Conservation (phyloP, 2,888 invertebrate species). For the Aleiodes testaceus region DNA sequence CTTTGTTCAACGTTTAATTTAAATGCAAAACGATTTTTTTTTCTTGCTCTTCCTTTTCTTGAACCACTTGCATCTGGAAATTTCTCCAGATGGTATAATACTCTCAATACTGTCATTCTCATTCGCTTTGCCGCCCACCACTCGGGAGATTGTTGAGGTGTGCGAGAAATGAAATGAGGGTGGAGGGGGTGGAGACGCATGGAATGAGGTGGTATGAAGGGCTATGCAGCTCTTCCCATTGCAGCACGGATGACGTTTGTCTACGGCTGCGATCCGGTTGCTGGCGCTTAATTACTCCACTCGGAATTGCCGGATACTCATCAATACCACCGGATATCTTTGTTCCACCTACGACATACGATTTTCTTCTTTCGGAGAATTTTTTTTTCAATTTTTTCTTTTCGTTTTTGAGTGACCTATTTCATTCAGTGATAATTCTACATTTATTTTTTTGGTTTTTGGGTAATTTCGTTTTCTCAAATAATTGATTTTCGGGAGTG, state of each 20-base stretch:
- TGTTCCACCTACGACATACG: slow-evolving; percentile 28
- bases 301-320: slow-evolving; percentile 42
- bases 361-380: neutral
- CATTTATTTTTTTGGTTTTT: too few relatives aligned
- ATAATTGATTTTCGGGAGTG: too few relatives aligned
- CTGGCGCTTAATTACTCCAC: slow-evolving; percentile 49
- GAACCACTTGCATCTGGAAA: slow-evolving; percentile 33
- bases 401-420: slow-evolving; percentile 8
- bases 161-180: too few relatives aligned
- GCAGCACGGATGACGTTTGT: slow-evolving; percentile 28
- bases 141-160: too few relatives aligned
- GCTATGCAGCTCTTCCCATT: slow-evolving; percentile 7
- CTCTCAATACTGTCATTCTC: slow-evolving; percentile 20
- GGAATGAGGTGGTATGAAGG: neutral
- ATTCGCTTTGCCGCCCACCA: neutral
- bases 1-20: too few relatives aligned
- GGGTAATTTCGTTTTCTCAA: too few relatives aligned
- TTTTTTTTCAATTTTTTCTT: too few relatives aligned
- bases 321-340: slow-evolving; percentile 40
- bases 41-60: too few relatives aligned
- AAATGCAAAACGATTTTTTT: too few relatives aligned
- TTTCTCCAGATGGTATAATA: slow-evolving; percentile 49
- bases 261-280: slow-evolving; percentile 30
- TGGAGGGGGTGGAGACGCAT: neutral
- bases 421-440: neutral